Conservation (phyloP, 2,888 invertebrate species). For the Sinopyrophorus schimmeli region DNA sequence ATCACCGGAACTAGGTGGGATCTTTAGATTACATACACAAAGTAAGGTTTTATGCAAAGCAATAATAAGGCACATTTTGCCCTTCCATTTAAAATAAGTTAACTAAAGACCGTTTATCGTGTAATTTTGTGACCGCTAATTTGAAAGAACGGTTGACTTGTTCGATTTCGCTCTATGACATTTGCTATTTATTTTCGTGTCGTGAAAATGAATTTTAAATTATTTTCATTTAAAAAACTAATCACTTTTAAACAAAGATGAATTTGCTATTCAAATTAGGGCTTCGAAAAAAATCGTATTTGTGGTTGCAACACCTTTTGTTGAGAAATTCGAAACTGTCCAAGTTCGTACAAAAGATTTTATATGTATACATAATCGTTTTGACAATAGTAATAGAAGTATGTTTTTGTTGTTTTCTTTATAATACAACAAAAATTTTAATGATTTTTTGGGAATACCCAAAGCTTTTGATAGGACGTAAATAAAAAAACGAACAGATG, state of each 20-base stretch:
- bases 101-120: conserved; percentile 27
- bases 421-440: neutral
- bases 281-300: neutral
- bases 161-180: conserved; percentile 23
- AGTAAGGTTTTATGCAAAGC: conserved; percentile 16
- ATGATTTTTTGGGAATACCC: conserved; percentile 1
- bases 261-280: neutral
- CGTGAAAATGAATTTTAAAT: too few relatives aligned
- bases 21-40: conserved; percentile 25
- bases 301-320: conserved; percentile 4
- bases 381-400: conserved; percentile 4
- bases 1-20: conserved; percentile 50
- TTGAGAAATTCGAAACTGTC: conserved; percentile 5
- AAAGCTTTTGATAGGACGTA: neutral
- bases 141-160: conserved; percentile 29
- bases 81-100: conserved; percentile 18
- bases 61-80: conserved; percentile 21
- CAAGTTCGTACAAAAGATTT: conserved; percentile 5
- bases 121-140: conserved; percentile 38
- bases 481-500: conserved; percentile 6
- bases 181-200: conserved; percentile 19
- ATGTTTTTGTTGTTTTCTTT: neutral
- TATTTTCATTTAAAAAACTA: too few relatives aligned
- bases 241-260: too few relatives aligned
- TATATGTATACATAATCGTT: conserved; percentile 4